Conservation (phyloP, 1,140 invertebrate species). For the Archegozetes longisetosus region DNA sequence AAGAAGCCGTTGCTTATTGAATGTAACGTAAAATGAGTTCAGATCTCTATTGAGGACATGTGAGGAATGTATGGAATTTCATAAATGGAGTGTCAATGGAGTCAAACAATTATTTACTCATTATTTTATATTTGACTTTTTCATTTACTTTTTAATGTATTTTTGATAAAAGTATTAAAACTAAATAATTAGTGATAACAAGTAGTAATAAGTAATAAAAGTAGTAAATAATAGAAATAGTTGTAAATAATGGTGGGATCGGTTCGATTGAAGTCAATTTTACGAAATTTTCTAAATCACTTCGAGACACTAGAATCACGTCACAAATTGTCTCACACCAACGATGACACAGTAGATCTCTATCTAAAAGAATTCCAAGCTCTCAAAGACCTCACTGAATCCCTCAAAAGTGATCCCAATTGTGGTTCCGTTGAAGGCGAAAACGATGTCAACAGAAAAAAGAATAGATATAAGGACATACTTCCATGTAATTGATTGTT, state of each 20-base stretch:
- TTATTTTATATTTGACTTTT: too few species aligned
- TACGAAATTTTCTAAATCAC: constrained; percentile 38
- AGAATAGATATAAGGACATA: constrained; percentile 55
- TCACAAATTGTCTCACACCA: constrained; percentile 22
- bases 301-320: constrained; percentile 34
- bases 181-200: too few species aligned
- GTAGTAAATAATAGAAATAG: not conserved
- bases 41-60: too few species aligned
- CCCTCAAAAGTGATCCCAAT: constrained; percentile 29
- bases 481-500: constrained; percentile 43
- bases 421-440: constrained; percentile 41
- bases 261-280: constrained; percentile 31
- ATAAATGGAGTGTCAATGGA: too few species aligned
- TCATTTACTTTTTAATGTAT: too few species aligned
- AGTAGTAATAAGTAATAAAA: too few species aligned
- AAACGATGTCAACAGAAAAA: constrained; percentile 42
- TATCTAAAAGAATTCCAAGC: constrained; percentile 27
- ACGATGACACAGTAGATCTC: constrained; percentile 4
- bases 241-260: constrained; percentile 23
- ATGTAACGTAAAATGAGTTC: too few species aligned
- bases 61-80: too few species aligned
- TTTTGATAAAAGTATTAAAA: too few species aligned
- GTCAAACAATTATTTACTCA: too few species aligned
- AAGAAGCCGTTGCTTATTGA: too few species aligned
- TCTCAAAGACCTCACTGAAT: constrained; percentile 36